Conservation (phyloP, 2,113 vertebrate genomes). For the Lycocorax pyrrhopterus region DNA sequence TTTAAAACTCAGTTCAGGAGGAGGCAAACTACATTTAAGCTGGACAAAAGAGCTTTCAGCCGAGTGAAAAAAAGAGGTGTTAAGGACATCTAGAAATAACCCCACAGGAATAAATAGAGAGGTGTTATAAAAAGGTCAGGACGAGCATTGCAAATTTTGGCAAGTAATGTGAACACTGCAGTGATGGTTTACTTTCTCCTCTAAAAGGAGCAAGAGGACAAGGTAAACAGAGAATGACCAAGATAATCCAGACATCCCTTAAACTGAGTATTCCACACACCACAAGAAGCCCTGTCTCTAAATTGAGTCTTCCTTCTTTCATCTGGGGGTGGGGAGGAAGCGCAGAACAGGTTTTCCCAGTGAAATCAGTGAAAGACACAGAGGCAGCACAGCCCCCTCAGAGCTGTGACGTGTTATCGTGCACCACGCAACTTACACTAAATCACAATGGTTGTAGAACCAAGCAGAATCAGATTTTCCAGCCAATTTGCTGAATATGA, state of each 20-base stretch:
- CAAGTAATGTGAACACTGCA: background rate
- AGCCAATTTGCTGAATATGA: background rate
- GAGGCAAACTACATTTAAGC: background rate
- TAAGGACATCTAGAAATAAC: constrained; percentile 38
- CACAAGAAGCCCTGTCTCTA: background rate
- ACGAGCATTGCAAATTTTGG: background rate
- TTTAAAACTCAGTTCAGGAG: background rate
- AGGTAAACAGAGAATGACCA: background rate
- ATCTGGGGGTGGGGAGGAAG: background rate
- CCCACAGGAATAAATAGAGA: constrained; percentile 4
- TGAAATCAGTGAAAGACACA: background rate
- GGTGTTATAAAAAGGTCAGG: background rate
- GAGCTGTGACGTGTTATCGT: background rate
- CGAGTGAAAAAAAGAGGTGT: background rate
- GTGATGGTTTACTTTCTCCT: background rate
- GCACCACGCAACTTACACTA: background rate
- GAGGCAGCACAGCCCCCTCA: constrained; percentile 4
- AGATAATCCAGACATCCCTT: background rate
- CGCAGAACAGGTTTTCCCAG: constrained; percentile 35
- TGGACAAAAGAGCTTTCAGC: constrained; percentile 32
- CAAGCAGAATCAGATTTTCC: background rate
- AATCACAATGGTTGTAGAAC: background rate
- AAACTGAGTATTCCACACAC: background rate
- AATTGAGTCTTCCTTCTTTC: background rate
- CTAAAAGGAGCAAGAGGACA: background rate